Evolutionary conservation across 2,888 invertebrate species (phyloP).

Genomic region (Rhogogaster chlorosoma): DNA sequence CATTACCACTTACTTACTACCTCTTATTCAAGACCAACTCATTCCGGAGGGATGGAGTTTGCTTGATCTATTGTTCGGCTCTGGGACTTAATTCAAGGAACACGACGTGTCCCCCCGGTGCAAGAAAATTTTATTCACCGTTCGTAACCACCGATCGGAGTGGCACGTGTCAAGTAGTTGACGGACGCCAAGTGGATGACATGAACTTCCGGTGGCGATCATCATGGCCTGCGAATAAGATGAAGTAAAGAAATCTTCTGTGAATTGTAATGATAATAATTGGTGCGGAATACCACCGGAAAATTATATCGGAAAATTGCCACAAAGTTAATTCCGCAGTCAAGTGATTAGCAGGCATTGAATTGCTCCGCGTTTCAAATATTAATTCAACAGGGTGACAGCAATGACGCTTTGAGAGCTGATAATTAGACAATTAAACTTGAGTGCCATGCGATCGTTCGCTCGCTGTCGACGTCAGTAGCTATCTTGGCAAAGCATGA

Average conservation of each 20-base stretch:
- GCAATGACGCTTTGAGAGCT: not conserved
- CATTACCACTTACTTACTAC: not conserved
- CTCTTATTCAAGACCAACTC: not conserved
- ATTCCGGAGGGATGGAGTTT: slow-evolving; percentile 4
- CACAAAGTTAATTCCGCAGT: not conserved
- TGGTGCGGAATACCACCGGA: too few species aligned
- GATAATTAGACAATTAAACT: slow-evolving; percentile 49
- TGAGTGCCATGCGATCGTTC: slow-evolving; percentile 30
- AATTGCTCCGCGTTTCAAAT: not conserved
- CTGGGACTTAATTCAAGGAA: slow-evolving; percentile 4
- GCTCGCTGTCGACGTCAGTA: slow-evolving; percentile 12
- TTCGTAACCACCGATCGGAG: slow-evolving; percentile 28
- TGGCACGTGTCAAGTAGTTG: slow-evolving; percentile 44
- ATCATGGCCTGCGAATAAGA: not conserved
- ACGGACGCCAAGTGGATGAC: slow-evolving; percentile 19
- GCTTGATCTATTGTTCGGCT: not conserved
- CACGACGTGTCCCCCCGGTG: not conserved
- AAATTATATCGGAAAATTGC: not conserved
- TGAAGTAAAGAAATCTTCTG: not conserved
- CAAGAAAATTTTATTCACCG: slow-evolving; percentile 25
- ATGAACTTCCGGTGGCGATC: slow-evolving; percentile 21
- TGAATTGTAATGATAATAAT: not conserved
- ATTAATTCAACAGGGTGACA: not conserved
- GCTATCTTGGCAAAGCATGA: slow-evolving; percentile 9
- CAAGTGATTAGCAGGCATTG: not conserved